Conservation (phyloP, 2,888 invertebrate species). For the Monochamus alternatus region DNA sequence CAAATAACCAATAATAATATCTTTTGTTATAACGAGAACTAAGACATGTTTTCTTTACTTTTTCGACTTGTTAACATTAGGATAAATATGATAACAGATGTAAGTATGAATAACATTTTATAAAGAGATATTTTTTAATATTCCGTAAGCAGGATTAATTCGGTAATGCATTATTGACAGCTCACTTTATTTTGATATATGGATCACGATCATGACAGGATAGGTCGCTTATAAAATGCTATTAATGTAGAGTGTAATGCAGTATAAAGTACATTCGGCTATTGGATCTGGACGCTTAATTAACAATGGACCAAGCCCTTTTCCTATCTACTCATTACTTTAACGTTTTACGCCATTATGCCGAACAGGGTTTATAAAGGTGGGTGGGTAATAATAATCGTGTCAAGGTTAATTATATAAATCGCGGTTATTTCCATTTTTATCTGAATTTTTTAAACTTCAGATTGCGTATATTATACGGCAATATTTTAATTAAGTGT, state of each 20-base stretch:
- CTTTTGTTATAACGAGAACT: too few relatives aligned
- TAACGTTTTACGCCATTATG: constrained; percentile 28
- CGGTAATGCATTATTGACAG: constrained; percentile 66
- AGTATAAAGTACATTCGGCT: constrained; percentile 56
- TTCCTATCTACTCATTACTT: constrained; percentile 41
- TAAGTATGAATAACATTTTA: too few relatives aligned
- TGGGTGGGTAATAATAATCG: constrained; percentile 16
- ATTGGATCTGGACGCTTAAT: constrained; percentile 60
- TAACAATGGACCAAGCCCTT: constrained; percentile 58
- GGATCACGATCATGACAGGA: constrained; percentile 63
- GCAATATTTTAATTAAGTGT: too few relatives aligned
- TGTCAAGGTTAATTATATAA: constrained; percentile 33
- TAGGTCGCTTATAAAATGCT: constrained; percentile 58
- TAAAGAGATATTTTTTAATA: too few relatives aligned
- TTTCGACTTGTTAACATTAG: too few relatives aligned
- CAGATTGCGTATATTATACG: neutral
- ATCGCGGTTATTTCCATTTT: constrained; percentile 19
- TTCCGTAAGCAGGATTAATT: constrained; percentile 54
- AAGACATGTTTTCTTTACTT: too few relatives aligned
- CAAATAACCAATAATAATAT: too few relatives aligned
- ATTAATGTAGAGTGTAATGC: constrained; percentile 49
- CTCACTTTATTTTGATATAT: constrained; percentile 64
- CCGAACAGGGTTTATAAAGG: constrained; percentile 24
- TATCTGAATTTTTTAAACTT: constrained; percentile 11
- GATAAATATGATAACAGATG: too few relatives aligned